Conservation (phyloP, 2,113 vertebrate species). For the Litocranius walleri region DNA sequence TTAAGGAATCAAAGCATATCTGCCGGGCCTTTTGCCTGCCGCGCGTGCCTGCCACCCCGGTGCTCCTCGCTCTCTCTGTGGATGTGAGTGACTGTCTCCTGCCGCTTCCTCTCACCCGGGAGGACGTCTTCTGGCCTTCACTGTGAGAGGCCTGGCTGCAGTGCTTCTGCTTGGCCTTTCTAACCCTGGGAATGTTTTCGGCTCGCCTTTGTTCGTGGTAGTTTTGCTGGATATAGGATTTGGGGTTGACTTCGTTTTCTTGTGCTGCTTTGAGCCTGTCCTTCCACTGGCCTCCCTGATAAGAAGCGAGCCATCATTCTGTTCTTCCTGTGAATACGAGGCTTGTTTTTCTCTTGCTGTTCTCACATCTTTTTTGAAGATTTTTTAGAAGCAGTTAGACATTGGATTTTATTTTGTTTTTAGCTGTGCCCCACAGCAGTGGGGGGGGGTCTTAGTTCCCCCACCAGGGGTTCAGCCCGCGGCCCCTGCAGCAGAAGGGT, state of each 20-base stretch:
- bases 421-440: not conserved
- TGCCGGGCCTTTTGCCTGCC: rapidly evolving
- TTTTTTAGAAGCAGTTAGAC: not conserved
- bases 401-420: not conserved
- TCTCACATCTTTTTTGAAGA: not conserved
- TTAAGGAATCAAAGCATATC: not conserved
- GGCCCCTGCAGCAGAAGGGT: not conserved
- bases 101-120: no score
- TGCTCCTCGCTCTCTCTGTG: not conserved
- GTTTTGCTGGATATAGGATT: not conserved
- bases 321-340: rapidly evolving
- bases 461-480: not conserved
- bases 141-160: not conserved
- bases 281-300: not conserved
- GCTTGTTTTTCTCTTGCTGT: not conserved
- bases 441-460: not conserved
- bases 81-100: rapidly evolving
- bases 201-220: rapidly evolving
- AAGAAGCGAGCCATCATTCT: rapidly evolving
- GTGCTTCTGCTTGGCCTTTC: not conserved
- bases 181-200: not conserved
- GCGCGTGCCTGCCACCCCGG: rapidly evolving
- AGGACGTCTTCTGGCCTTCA: not conserved
- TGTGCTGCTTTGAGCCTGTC: not conserved
- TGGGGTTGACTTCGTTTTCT: not conserved